These are phyloP conservation scores for Ectobius pallidus DNA, from an alignment of 2,888 invertebrate species.

Conservation along the genomic window DNA sequence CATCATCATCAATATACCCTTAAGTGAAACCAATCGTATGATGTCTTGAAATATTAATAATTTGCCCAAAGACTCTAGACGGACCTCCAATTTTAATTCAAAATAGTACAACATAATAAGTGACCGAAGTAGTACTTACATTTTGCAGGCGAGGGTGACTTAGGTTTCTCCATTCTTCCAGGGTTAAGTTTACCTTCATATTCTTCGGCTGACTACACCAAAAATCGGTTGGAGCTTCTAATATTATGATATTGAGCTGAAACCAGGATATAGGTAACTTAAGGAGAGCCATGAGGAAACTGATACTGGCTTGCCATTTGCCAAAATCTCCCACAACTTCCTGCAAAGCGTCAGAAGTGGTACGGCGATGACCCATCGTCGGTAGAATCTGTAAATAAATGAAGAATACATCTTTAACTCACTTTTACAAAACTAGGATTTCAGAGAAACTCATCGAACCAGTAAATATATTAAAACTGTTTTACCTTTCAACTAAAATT, in stretches of 20 bases:
- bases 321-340: conserved; percentile 63
- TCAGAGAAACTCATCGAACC: too few relatives aligned
- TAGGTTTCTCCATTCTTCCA: conserved; percentile 58
- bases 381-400: too few relatives aligned
- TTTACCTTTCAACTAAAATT: too few relatives aligned
- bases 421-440: too few relatives aligned
- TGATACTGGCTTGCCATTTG: conserved; percentile 63
- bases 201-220: conserved; percentile 56
- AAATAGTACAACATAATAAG: too few relatives aligned
- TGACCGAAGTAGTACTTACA: conserved; percentile 10
- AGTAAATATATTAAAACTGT: too few relatives aligned
- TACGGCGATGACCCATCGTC: neutral
- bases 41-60: too few relatives aligned
- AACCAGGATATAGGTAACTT: conserved; percentile 68
- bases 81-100: too few relatives aligned
- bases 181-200: conserved; percentile 46
- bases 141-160: conserved; percentile 15
- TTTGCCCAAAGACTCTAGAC: too few relatives aligned
- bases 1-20: too few relatives aligned
- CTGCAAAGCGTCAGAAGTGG: conserved; percentile 12
- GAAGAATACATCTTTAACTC: too few relatives aligned
- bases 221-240: conserved; percentile 65
- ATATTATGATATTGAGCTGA: conserved; percentile 66
- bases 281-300: conserved; percentile 61
- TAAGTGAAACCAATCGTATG: too few relatives aligned